Percentiles rank a stretch among this genome's conserved stretches.
Evolutionary conservation across 1,140 invertebrate genomes (phyloP).

Genomic region (Drosophila sp.): DNA sequence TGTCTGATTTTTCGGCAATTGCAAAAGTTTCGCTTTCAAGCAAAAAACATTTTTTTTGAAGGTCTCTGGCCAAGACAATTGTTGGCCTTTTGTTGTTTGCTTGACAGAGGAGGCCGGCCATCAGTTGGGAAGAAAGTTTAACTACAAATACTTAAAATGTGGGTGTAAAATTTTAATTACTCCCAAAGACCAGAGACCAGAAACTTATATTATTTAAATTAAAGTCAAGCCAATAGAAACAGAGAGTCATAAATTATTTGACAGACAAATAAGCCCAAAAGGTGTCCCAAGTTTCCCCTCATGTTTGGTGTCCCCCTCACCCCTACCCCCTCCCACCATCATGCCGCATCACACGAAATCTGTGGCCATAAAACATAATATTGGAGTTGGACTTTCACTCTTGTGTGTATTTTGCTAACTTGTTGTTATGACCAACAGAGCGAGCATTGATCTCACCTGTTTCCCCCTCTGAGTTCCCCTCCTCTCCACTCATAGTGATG

Average conservation of each 20-base stretch:
- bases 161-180: conserved; percentile 34
- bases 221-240: conserved; percentile 32
- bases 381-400: conserved; percentile 74
- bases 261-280: conserved; percentile 38
- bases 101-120: not conserved
- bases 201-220: conserved; percentile 20
- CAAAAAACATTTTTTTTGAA: conserved; percentile 1
- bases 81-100: conserved; percentile 8
- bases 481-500: conserved; percentile 8
- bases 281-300: not conserved
- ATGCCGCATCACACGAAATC: not conserved
- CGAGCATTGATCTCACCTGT: conserved; percentile 64
- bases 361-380: conserved; percentile 61
- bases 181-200: not conserved
- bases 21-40: conserved; percentile 35
- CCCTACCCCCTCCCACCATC: not conserved
- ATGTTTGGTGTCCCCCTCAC: not conserved
- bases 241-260: conserved; percentile 46
- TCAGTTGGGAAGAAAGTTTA: not conserved
- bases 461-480: not conserved
- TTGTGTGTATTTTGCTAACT: conserved; percentile 38
- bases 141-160: conserved; percentile 6
- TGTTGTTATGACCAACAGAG: conserved; percentile 17
- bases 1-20: conserved; percentile 46
- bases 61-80: conserved; percentile 10